A percentile compares a stretch with the other conserved stretches of the same genome.
Conservation (phyloP, 2,797 vertebrate genomes). For the Rhynchotus rufescens region DNA sequence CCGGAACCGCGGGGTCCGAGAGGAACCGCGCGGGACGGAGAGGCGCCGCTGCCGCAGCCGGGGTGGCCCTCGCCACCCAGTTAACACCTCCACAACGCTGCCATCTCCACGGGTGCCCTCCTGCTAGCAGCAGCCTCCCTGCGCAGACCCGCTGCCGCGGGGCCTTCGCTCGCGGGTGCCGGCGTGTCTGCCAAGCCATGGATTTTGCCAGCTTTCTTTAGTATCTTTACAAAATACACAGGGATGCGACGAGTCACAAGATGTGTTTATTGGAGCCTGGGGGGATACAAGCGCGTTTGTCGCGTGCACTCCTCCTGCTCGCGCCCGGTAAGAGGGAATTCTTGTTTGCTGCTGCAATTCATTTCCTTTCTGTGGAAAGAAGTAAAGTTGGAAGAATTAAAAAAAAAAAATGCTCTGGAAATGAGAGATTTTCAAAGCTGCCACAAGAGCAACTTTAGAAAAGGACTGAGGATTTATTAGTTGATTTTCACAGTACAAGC, state of each 20-base stretch:
- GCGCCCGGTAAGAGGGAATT: conserved; percentile 26
- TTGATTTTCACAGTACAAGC: neutral
- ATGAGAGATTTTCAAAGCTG: conserved; percentile 37
- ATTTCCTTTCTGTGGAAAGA: conserved; percentile 75
- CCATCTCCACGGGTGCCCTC: neutral
- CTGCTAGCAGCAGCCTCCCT: neutral
- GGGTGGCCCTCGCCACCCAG: neutral
- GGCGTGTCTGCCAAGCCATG: too few species aligned
- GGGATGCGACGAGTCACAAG: conserved; percentile 20
- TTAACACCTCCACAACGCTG: neutral
- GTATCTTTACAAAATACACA: conserved; percentile 67
- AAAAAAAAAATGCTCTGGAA: neutral
- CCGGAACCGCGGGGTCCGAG: fast-evolving
- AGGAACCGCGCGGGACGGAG: too few species aligned
- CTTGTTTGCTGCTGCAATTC: conserved; percentile 64
- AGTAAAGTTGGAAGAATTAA: conserved; percentile 71
- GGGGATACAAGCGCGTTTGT: conserved; percentile 30
- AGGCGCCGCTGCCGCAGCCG: neutral
- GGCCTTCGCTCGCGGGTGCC: too few species aligned
- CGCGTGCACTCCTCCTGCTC: conserved; percentile 46
- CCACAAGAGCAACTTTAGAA: neutral
- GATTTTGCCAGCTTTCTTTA: neutral
- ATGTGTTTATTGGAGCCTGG: conserved; percentile 47
- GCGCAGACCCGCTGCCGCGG: neutral
- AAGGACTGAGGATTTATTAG: neutral